Evolutionary conservation across 1,140 invertebrate genomes (phyloP).

Genomic region (Bombyx mori): DNA sequence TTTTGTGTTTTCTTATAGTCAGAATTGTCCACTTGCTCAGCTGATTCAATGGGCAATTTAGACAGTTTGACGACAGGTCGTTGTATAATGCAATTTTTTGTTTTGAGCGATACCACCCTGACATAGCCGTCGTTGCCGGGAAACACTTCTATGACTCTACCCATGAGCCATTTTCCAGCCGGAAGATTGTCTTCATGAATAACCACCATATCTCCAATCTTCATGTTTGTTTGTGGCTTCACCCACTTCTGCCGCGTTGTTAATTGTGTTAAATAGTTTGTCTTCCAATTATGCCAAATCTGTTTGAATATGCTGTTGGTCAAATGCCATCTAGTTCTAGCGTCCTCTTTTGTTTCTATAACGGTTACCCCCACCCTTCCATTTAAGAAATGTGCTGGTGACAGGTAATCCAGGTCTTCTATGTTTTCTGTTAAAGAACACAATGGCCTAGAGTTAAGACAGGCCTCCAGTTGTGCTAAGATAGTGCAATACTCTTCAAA

Average conservation of each 20-base stretch:
- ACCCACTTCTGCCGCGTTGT: background rate
- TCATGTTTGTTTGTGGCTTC: background rate
- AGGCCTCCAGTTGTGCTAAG: background rate
- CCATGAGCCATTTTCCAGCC: slow-evolving; percentile 11
- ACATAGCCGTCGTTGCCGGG: slow-evolving; percentile 4
- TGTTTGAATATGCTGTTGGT: no score
- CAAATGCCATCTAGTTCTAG: no score
- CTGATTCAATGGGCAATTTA: slow-evolving; percentile 4
- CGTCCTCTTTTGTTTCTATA: no score
- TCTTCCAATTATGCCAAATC: background rate
- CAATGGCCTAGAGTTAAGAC: background rate
- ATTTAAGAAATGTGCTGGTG: slow-evolving; percentile 2
- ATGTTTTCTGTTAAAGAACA: background rate
- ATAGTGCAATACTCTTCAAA: slow-evolving; percentile 1
- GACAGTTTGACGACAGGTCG: slow-evolving; percentile 11
- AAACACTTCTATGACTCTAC: slow-evolving; percentile 7
- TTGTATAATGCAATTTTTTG: slow-evolving; percentile 9
- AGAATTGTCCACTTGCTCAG: background rate
- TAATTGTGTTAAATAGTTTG: slow-evolving; percentile 1
- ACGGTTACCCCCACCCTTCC: background rate
- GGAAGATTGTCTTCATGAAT: slow-evolving; percentile 16
- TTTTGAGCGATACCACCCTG: slow-evolving; percentile 12
- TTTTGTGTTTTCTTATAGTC: background rate
- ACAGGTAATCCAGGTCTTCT: background rate
- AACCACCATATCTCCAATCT: slow-evolving; percentile 12